Evolutionary conservation across 2,797 vertebrate genomes (phyloP).

Genomic region (Chloroceryle amazona): DNA sequence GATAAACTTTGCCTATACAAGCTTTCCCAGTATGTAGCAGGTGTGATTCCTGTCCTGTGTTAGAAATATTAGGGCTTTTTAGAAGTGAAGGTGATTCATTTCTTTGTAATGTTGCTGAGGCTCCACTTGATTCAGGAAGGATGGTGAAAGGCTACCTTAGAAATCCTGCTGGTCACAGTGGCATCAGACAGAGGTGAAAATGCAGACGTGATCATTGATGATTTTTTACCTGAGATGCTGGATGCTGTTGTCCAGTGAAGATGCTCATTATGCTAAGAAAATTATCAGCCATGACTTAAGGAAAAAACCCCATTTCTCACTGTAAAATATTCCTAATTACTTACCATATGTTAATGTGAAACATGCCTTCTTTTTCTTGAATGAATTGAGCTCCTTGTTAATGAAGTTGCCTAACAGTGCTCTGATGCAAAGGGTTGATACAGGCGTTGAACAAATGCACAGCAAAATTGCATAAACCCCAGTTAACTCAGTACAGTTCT

Average conservation of each 20-base stretch:
- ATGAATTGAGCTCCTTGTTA: background rate
- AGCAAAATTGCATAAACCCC: background rate
- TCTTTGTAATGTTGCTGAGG: background rate
- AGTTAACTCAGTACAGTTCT: background rate
- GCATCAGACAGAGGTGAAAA: background rate
- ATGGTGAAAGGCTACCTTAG: background rate
- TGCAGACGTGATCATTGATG: rapidly evolving
- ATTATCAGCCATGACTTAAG: background rate
- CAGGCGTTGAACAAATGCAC: background rate
- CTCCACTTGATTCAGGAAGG: background rate
- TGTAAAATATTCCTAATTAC: background rate
- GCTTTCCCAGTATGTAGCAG: background rate
- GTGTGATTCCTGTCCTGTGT: background rate
- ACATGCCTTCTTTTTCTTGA: background rate
- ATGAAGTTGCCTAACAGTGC: background rate
- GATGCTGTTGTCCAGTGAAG: background rate
- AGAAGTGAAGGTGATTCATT: background rate
- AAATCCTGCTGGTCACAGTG: background rate
- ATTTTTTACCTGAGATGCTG: background rate
- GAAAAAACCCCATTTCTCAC: background rate
- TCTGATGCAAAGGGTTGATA: background rate
- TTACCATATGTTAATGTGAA: background rate
- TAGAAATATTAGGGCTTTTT: background rate
- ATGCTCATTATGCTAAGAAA: background rate
- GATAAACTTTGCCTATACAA: background rate